phyloP scores from a whole-genome alignment of 2,113 vertebrate genomes.

The Falcunculus frontatus region DNA sequence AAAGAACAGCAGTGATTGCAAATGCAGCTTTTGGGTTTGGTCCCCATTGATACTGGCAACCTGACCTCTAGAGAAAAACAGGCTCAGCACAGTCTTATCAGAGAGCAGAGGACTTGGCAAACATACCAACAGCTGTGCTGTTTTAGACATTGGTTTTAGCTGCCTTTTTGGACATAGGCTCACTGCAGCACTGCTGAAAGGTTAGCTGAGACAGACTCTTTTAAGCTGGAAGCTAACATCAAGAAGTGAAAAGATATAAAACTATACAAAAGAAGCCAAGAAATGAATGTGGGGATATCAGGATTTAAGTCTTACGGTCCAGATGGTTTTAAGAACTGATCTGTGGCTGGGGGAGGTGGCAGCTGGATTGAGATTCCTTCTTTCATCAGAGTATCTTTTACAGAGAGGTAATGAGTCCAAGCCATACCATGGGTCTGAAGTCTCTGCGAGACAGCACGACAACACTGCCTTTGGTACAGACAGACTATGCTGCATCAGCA shows the following conservation, averaged over 20 bases:
- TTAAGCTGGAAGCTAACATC: neutral
- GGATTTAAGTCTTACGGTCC: neutral
- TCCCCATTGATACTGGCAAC: neutral
- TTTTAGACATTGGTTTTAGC: neutral
- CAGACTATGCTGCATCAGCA: neutral
- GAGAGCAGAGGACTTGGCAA: neutral
- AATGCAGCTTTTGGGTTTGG: neutral
- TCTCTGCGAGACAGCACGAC: neutral
- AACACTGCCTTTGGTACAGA: neutral
- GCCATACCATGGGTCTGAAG: neutral
- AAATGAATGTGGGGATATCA: neutral
- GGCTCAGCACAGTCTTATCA: neutral
- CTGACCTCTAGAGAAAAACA: neutral
- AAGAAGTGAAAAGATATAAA: neutral
- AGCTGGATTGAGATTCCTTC: neutral
- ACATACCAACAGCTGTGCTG: neutral
- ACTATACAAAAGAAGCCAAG: neutral
- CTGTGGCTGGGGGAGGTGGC: neutral
- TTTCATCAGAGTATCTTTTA: neutral
- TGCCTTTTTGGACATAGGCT: neutral
- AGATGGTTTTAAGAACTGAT: neutral
- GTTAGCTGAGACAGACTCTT: neutral
- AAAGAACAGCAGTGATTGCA: neutral
- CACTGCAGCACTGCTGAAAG: neutral
- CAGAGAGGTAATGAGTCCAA: neutral